phyloP scores from a whole-genome alignment of 2,888 invertebrate genomes.

The Mechanitis mazaeus region DNA sequence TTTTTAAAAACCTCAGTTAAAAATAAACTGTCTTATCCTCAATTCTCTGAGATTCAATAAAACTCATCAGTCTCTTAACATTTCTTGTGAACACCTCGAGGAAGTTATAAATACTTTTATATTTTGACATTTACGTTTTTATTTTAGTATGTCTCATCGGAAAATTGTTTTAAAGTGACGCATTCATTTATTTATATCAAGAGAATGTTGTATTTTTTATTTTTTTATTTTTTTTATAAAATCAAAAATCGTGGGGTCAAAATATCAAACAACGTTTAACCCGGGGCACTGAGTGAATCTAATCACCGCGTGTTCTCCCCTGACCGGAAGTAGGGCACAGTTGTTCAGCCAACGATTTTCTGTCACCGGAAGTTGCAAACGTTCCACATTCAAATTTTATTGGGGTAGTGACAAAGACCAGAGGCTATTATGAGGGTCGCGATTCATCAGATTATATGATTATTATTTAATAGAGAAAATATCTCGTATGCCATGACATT shows the following conservation, averaged over 20 bases:
- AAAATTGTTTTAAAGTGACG: no score
- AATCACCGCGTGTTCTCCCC: slow-evolving; percentile 72
- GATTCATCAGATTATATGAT: slow-evolving; percentile 29
- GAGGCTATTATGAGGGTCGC: slow-evolving; percentile 45
- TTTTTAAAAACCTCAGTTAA: no score
- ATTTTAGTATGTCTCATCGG: no score
- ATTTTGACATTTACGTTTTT: no score
- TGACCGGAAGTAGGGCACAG: slow-evolving; percentile 73
- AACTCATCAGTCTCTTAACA: no score
- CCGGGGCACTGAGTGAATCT: slow-evolving; percentile 60
- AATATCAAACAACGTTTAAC: slow-evolving; percentile 60
- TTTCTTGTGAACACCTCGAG: no score
- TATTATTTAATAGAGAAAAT: slow-evolving; percentile 3
- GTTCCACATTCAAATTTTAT: slow-evolving; percentile 73
- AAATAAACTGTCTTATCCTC: no score
- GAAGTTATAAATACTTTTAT: no score
- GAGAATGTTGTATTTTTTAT: background rate
- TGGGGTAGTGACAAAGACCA: slow-evolving; percentile 60
- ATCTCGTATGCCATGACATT: background rate
- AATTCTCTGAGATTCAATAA: no score
- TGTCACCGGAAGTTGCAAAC: slow-evolving; percentile 72
- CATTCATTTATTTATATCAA: no score
- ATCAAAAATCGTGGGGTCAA: slow-evolving; percentile 30
- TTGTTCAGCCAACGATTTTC: slow-evolving; percentile 74
- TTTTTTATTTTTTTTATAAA: background rate